phyloP scores from a whole-genome alignment of 2,888 invertebrate species.

The Caenorhabditis drosophilae region DNA sequence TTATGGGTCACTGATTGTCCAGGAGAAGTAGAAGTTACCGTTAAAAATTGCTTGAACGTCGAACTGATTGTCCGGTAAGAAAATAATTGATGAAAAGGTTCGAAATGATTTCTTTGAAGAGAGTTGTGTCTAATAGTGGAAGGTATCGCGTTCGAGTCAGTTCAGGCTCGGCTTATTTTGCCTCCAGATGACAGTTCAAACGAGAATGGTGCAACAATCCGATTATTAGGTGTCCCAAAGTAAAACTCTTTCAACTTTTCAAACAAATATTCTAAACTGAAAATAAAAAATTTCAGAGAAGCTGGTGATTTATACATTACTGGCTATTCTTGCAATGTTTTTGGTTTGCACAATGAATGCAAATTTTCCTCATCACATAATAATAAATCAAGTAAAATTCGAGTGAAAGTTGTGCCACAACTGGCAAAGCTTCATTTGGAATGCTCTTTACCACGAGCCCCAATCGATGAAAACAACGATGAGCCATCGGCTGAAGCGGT shows the following conservation, averaged over 20 bases:
- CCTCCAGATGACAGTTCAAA: slow-evolving; percentile 42
- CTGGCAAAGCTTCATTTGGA: slow-evolving; percentile 40
- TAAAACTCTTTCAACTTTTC: too few relatives aligned
- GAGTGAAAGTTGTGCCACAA: slow-evolving; percentile 45
- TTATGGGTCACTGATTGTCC: slow-evolving; percentile 64
- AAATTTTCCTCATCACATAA: slow-evolving; percentile 21
- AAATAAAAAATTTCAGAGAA: slow-evolving; percentile 49
- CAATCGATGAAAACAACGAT: slow-evolving; percentile 57
- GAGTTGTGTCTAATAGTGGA: slow-evolving; percentile 58
- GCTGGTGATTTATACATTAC: slow-evolving; percentile 58
- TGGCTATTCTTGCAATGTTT: slow-evolving; percentile 63
- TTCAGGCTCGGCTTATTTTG: slow-evolving; percentile 60
- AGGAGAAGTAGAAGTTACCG: slow-evolving; percentile 41
- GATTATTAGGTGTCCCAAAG: slow-evolving; percentile 62
- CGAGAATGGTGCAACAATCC: slow-evolving; percentile 42
- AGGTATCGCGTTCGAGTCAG: slow-evolving; percentile 62
- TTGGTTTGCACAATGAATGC: slow-evolving; percentile 63
- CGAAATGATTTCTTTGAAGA: slow-evolving; percentile 40
- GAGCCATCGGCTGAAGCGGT: slow-evolving; percentile 60
- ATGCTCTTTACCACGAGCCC: slow-evolving; percentile 60
- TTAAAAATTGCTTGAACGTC: slow-evolving; percentile 38
- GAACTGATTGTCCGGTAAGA: slow-evolving; percentile 42
- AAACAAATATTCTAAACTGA: too few relatives aligned
- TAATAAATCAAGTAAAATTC: slow-evolving; percentile 26
- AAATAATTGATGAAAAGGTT: not conserved